These are phyloP conservation scores for Ellobius talpinus DNA, from an alignment of 2,113 vertebrate species.

Conservation along the genomic window DNA sequence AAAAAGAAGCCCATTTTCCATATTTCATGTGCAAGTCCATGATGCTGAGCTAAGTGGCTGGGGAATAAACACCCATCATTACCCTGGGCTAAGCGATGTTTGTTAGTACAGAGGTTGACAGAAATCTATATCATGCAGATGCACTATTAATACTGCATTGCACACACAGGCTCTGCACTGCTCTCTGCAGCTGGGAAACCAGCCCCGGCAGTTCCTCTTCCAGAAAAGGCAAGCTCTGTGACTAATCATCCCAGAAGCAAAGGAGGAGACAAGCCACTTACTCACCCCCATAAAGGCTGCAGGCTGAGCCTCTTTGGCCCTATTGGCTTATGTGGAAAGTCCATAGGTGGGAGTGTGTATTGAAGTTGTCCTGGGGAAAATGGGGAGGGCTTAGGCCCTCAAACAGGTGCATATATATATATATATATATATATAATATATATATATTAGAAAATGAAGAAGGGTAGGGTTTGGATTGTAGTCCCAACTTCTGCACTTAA, in stretches of 20 bases:
- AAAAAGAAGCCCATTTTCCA: slow-evolving; percentile 79
- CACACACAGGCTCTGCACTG: slow-evolving; percentile 68
- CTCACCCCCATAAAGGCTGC: not conserved
- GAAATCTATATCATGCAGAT: slow-evolving; percentile 86
- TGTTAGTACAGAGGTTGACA: slow-evolving; percentile 86
- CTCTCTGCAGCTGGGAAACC: slow-evolving; percentile 68
- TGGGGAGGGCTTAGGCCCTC: not conserved
- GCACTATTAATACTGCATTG: slow-evolving; percentile 87
- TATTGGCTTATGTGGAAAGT: not conserved
- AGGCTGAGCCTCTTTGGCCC: not conserved
- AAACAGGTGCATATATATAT: not conserved
- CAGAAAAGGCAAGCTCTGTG: slow-evolving; percentile 20
- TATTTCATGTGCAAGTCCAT: slow-evolving; percentile 85
- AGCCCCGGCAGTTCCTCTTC: slow-evolving; percentile 68
- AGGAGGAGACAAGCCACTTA: not conserved
- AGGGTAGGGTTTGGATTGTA: not conserved
- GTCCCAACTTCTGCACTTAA: not conserved
- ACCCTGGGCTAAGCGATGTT: slow-evolving; percentile 83
- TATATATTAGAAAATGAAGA: not conserved
- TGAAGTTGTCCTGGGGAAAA: not conserved
- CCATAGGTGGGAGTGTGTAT: fast-evolving
- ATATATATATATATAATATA: too few relatives aligned
- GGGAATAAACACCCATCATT: slow-evolving; percentile 86
- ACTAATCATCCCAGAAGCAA: not conserved
- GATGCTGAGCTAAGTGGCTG: slow-evolving; percentile 85